These are phyloP conservation scores for Drosophila infuscata DNA, from an alignment of 2,888 invertebrate species.

Conservation along the genomic window DNA sequence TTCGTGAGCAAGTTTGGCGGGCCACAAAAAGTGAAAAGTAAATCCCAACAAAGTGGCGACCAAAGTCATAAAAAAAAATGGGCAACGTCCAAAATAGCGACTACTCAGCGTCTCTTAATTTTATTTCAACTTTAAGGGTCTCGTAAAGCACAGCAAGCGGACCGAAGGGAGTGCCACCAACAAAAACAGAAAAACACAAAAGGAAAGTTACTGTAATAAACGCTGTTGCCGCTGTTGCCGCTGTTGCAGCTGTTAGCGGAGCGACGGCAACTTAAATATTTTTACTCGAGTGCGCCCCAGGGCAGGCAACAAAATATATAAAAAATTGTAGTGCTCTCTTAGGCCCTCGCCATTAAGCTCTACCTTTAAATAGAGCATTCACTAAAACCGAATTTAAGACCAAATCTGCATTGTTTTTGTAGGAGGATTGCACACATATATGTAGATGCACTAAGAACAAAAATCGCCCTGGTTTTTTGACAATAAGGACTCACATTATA, in stretches of 20 bases:
- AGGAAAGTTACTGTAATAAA: conserved; percentile 49
- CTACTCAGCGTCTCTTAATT: conserved; percentile 74
- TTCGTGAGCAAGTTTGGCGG: conserved; percentile 39
- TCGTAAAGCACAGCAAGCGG: conserved; percentile 52
- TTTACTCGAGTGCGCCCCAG: conserved; percentile 35
- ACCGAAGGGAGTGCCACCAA: conserved; percentile 19
- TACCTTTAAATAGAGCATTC: conserved; percentile 5
- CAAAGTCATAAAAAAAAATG: conserved; percentile 59
- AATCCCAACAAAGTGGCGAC: conserved; percentile 60
- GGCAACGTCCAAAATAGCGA: conserved; percentile 63
- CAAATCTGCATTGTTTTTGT: not conserved
- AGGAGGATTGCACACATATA: not conserved
- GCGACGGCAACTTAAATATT: conserved; percentile 53
- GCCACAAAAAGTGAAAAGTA: conserved; percentile 42
- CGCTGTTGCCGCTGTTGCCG: conserved; percentile 26
- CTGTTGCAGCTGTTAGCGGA: conserved; percentile 23
- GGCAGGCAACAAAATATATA: conserved; percentile 27
- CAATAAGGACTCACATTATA: too few species aligned
- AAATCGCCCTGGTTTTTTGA: not conserved
- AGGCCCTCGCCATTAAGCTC: conserved; percentile 3
- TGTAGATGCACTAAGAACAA: not conserved
- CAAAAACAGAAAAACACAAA: conserved; percentile 4
- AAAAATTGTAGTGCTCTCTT: conserved; percentile 41
- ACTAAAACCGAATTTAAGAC: conserved; percentile 2
- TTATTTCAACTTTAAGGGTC: conserved; percentile 68